Conservation (phyloP, 92 coral and sea anemone species). For the Desmophyllum pertusum region DNA sequence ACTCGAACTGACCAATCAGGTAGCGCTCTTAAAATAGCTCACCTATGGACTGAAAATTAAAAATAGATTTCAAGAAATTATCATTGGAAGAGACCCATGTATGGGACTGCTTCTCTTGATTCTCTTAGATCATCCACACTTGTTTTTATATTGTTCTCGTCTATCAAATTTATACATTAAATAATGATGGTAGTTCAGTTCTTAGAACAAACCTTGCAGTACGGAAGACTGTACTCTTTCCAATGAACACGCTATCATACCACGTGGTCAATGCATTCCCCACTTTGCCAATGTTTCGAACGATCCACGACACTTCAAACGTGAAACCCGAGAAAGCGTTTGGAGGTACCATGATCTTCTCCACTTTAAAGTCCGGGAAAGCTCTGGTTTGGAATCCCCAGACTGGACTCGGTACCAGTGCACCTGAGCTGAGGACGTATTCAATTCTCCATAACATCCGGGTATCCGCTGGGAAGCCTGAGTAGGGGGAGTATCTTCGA, state of each 20-base stretch:
- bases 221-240: conserved; percentile 52
- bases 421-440: conserved; percentile 62
- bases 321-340: conserved; percentile 77
- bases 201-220: conserved; percentile 42
- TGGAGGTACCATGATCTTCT: conserved; percentile 60
- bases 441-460: conserved; percentile 76
- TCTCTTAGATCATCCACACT: too few species aligned
- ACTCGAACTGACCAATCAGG: too few species aligned
- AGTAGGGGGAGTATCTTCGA: conserved; percentile 46
- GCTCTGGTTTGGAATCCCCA: conserved; percentile 83
- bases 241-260: conserved; percentile 67
- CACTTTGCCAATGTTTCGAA: conserved; percentile 69
- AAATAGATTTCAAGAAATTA: too few species aligned
- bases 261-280: conserved; percentile 57
- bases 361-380: conserved; percentile 70
- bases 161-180: too few species aligned
- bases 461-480: conserved; percentile 68
- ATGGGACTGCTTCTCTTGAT: too few species aligned
- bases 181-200: not conserved
- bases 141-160: too few species aligned
- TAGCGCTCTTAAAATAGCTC: too few species aligned
- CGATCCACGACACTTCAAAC: conserved; percentile 82
- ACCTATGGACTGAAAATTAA: too few species aligned
- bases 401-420: conserved; percentile 73
- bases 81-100: too few species aligned